Evolutionary conservation across 2,797 vertebrate genomes (phyloP), one percentile per base, ranked within the genome.

Genomic region (Iguana delicatissima): DNA sequence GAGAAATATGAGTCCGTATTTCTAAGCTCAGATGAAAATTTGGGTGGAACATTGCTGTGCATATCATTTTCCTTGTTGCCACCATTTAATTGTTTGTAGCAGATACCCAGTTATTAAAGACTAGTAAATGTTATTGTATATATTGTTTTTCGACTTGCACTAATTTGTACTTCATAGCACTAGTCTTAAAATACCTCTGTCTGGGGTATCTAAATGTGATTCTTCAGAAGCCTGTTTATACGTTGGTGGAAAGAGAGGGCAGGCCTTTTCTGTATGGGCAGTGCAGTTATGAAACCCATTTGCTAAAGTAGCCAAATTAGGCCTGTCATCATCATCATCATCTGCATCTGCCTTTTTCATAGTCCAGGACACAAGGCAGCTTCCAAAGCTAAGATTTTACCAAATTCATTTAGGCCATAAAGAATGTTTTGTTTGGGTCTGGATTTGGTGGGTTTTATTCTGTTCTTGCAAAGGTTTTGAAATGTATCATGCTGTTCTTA

Each of bases 1-100:
- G 38, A 87, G 32, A 91, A 67, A 89, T 91, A 90, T 94, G 95
- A 87, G 89, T 87, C 79, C 92, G 16, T 67, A 88, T 87, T 94
- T 90, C 74, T 95, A 90, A 32, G 89, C 94, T 86, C 86, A 92
- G 89, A 90, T 87, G 85, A 92, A 89, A 76, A n/a, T 12, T 2
- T 50, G 35, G 88, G n/a, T 86, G 84, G 92, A 94, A 88, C 16
- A 3, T 42, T 92, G 87, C 32, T 12, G 91, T 94, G 84, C 50
- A 0, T 84, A 3, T 13, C 24, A 89, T 77, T 89, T 77, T 93
- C 83, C 82, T 67, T 67, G 62, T 10, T 0, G 4, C n/a, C 93
- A 85, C 88, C 18, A 0, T 67, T 90, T 91, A 76, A 84, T 32
- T 67, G 4, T 82, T 32, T 69, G 2, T 82, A 84, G 85, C 50